Percentiles rank a stretch among this genome's conserved stretches.
Conservation (phyloP, 2,888 invertebrate species). For the Lomographa bimaculata region DNA sequence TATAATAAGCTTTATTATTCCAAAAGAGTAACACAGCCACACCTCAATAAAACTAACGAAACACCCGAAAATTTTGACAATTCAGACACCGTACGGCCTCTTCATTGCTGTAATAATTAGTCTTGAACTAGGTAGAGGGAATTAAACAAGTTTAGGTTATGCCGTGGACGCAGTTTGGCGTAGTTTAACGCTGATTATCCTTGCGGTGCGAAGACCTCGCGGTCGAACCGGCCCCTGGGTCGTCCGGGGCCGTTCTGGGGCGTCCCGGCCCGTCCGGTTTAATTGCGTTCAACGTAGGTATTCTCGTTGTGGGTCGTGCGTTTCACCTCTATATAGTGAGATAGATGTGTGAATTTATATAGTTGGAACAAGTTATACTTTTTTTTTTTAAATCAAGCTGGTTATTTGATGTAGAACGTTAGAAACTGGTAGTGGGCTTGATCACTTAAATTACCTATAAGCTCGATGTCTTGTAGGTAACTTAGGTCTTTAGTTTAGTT, state of each 20-base stretch:
- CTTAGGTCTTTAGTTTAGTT: too few relatives aligned
- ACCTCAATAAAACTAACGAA: too few relatives aligned
- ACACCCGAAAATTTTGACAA: constrained; percentile 13
- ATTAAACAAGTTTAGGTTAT: constrained; percentile 36
- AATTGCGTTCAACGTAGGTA: constrained; percentile 46
- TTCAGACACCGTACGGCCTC: constrained; percentile 16
- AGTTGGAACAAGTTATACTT: too few relatives aligned
- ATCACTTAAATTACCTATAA: too few relatives aligned
- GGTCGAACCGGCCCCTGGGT: constrained; percentile 48
- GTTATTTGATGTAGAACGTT: too few relatives aligned
- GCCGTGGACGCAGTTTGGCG: constrained; percentile 39
- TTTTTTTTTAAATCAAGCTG: too few relatives aligned
- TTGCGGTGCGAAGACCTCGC: constrained; percentile 43
- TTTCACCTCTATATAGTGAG: constrained; percentile 1
- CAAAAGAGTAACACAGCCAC: too few relatives aligned
- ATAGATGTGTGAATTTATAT: background rate
- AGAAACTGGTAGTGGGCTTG: too few relatives aligned
- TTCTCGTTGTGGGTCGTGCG: constrained; percentile 34
- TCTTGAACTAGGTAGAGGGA: constrained; percentile 30
- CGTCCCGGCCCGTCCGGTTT: constrained; percentile 47
- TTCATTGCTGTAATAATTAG: constrained; percentile 31
- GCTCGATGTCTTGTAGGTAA: too few relatives aligned
- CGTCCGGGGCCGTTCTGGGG: too few relatives aligned
- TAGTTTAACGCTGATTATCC: constrained; percentile 56
- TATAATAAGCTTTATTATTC: too few relatives aligned